Conservation (phyloP, 1,140 invertebrate genomes). For the Trachymyrmex cornetzi region DNA sequence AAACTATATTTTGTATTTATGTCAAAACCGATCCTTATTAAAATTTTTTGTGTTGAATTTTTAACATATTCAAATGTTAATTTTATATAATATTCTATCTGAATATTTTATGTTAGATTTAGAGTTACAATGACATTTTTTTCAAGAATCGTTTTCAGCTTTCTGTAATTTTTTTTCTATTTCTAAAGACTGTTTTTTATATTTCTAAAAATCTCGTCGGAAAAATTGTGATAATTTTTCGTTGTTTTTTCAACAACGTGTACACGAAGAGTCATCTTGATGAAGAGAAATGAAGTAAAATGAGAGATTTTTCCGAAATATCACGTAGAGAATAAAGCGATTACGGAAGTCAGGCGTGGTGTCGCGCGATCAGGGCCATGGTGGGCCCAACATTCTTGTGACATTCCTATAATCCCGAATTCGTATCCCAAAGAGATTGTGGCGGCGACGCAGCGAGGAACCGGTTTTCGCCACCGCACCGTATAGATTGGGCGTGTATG, state of each 20-base stretch:
- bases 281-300: neutral
- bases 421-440: constrained; percentile 9
- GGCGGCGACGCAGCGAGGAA: constrained; percentile 23
- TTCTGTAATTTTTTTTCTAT: neutral
- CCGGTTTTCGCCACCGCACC: constrained; percentile 51
- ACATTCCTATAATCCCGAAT: constrained; percentile 41
- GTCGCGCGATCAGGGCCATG: neutral
- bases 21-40: no score
- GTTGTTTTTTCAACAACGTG: neutral
- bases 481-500: neutral
- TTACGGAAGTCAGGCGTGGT: neutral
- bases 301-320: neutral
- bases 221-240: neutral
- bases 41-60: no score
- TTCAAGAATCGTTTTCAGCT: neutral
- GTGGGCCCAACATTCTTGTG: constrained; percentile 7
- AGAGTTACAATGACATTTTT: neutral
- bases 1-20: no score
- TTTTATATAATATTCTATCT: no score
- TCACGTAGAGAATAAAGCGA: neutral
- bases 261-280: neutral
- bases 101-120: no score
- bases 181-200: neutral
- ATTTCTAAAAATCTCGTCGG: neutral
- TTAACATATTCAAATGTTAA: no score